These are phyloP conservation scores for Epizoanthus scotinus DNA, from an alignment of 92 coral and sea anemone species.

Conservation along the genomic window DNA sequence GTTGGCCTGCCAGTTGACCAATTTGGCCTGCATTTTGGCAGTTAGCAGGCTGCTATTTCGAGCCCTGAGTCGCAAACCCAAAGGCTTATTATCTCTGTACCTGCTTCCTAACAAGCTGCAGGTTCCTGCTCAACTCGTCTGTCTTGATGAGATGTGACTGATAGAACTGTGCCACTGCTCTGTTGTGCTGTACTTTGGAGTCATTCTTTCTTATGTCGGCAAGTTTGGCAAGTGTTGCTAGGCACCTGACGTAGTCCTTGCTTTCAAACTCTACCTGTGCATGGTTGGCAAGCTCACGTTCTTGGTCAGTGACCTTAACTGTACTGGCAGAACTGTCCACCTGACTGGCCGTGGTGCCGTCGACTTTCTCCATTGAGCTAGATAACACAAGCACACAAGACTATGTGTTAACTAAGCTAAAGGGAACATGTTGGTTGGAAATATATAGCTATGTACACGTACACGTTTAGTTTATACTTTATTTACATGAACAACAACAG, in stretches of 20 bases:
- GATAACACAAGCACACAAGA: background rate
- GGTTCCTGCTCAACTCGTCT: constrained; percentile 73
- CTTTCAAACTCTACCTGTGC: constrained; percentile 91
- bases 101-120: constrained; percentile 74
- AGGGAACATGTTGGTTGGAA: background rate
- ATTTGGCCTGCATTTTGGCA: no score
- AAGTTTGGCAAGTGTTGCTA: constrained; percentile 67
- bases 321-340: constrained; percentile 15
- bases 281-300: constrained; percentile 83
- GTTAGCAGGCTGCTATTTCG: no score
- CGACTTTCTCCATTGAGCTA: constrained; percentile 24
- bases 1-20: no score
- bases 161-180: constrained; percentile 79
- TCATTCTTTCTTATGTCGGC: constrained; percentile 81
- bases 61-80: no score
- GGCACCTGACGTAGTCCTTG: constrained; percentile 75
- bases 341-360: background rate
- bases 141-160: constrained; percentile 75
- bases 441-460: no score
- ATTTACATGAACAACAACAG: no score
- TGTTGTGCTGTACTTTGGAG: constrained; percentile 82
- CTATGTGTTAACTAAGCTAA: background rate
- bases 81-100: constrained; percentile 24
- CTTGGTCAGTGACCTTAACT: constrained; percentile 77
- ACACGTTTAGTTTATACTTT: no score